Evolutionary conservation across 2,113 vertebrate species (phyloP).

Genomic region (Tyto alba): DNA sequence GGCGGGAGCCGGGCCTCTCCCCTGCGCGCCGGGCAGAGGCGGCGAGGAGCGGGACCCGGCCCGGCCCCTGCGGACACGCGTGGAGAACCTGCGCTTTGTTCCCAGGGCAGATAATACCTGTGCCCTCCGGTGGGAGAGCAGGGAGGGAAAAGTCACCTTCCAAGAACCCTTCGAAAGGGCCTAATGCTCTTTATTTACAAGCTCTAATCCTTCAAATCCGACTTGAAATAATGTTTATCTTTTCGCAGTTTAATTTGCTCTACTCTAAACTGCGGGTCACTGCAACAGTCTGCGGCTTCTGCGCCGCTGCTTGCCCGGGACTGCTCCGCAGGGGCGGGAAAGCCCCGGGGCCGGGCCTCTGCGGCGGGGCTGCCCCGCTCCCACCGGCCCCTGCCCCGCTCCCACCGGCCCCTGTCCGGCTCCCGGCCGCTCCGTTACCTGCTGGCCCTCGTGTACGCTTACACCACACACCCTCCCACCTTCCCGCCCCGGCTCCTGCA

Average conservation of each 20-base stretch:
- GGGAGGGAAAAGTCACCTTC: slow-evolving; percentile 46
- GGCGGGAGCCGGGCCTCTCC: background rate
- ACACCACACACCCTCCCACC: background rate
- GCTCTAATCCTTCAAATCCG: slow-evolving; percentile 82
- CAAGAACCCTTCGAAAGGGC: slow-evolving; percentile 66
- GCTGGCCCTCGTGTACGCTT: background rate
- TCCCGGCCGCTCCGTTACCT: background rate
- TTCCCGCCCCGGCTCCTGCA: background rate
- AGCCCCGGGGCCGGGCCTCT: background rate
- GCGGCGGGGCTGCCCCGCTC: background rate
- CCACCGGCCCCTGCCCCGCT: background rate
- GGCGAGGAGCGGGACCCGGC: background rate
- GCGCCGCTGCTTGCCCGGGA: background rate
- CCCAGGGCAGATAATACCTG: background rate
- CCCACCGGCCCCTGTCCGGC: background rate
- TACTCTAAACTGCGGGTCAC: slow-evolving; percentile 71
- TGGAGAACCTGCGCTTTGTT: background rate
- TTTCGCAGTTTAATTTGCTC: slow-evolving; percentile 76
- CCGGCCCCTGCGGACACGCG: background rate
- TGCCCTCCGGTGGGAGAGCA: background rate
- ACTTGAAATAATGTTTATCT: slow-evolving; percentile 85
- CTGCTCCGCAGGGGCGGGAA: background rate
- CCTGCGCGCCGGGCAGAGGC: background rate
- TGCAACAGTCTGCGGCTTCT: slow-evolving; percentile 4
- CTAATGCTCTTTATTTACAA: slow-evolving; percentile 85